Percentiles rank a stretch among this genome's conserved stretches.
Evolutionary conservation across 2,888 invertebrate species (phyloP).

Genomic region (Palloptera scutellata): DNA sequence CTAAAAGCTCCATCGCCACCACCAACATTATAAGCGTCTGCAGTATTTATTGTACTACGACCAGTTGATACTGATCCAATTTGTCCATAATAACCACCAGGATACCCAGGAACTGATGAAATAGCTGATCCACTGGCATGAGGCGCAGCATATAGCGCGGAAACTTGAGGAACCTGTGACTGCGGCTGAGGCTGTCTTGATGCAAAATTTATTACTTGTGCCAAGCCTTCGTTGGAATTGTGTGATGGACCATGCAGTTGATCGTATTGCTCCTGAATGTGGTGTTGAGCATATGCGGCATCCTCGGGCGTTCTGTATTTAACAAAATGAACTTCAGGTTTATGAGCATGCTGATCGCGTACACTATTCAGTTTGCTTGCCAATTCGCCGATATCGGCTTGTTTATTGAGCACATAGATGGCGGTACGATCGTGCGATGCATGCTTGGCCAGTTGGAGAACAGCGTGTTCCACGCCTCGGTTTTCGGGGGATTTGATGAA

Average conservation of each 20-base stretch:
- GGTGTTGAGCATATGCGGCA: slow-evolving; percentile 49
- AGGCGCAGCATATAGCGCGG: slow-evolving; percentile 50
- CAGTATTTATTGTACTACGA: background rate
- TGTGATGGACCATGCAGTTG: slow-evolving; percentile 23
- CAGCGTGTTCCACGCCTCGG: slow-evolving; percentile 49
- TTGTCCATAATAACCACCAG: background rate
- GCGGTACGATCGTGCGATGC: slow-evolving; percentile 57
- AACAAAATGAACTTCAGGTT: slow-evolving; percentile 52
- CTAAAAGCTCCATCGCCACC: background rate
- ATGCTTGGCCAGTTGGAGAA: slow-evolving; percentile 51
- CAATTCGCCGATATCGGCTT: slow-evolving; percentile 51
- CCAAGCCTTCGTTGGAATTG: slow-evolving; percentile 29
- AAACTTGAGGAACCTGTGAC: slow-evolving; percentile 29
- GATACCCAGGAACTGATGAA: background rate
- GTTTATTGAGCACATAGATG: slow-evolving; percentile 59
- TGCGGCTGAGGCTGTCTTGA: background rate
- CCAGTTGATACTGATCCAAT: slow-evolving; percentile 8
- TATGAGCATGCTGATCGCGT: slow-evolving; percentile 43
- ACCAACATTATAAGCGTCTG: background rate
- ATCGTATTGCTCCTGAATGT: slow-evolving; percentile 50
- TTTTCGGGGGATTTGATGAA: slow-evolving; percentile 58
- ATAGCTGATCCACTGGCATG: slow-evolving; percentile 27
- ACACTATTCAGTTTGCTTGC: slow-evolving; percentile 46
- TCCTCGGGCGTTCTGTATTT: slow-evolving; percentile 55
- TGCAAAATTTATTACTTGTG: slow-evolving; percentile 40